These are phyloP conservation scores for Drosophila phalerata DNA, from an alignment of 2,888 invertebrate genomes.

Conservation along the genomic window DNA sequence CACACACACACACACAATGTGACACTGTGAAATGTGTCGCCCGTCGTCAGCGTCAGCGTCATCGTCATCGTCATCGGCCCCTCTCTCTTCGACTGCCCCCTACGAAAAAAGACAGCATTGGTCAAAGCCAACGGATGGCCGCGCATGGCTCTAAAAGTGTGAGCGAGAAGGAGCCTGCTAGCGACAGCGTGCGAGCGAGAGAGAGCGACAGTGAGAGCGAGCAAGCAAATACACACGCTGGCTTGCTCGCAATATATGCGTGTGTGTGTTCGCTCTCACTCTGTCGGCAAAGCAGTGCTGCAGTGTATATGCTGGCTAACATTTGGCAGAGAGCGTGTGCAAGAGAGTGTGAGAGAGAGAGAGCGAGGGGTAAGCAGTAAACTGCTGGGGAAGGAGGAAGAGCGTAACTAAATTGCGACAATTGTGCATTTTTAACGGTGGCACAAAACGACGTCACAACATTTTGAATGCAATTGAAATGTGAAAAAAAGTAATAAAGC, in stretches of 20 bases:
- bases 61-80: constrained; percentile 24
- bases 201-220: constrained; percentile 8
- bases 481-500: not conserved
- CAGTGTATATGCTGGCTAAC: constrained; percentile 1
- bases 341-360: too few species aligned
- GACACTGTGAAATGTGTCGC: constrained; percentile 62
- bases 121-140: constrained; percentile 70
- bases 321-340: not conserved
- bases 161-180: constrained; percentile 43
- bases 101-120: constrained; percentile 65
- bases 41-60: constrained; percentile 34
- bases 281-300: constrained; percentile 58
- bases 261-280: constrained; percentile 36
- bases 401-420: constrained; percentile 52
- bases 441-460: constrained; percentile 35
- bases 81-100: constrained; percentile 24
- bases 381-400: not conserved
- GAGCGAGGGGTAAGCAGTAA: not conserved
- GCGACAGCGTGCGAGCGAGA: constrained; percentile 16
- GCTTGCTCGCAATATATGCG: constrained; percentile 18
- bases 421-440: constrained; percentile 47
- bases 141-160: constrained; percentile 63
- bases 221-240: constrained; percentile 5
- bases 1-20: constrained; percentile 25
- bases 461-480: constrained; percentile 34